phyloP scores from a whole-genome alignment of 2,113 vertebrate species.

The Ploceus nigricollis region DNA sequence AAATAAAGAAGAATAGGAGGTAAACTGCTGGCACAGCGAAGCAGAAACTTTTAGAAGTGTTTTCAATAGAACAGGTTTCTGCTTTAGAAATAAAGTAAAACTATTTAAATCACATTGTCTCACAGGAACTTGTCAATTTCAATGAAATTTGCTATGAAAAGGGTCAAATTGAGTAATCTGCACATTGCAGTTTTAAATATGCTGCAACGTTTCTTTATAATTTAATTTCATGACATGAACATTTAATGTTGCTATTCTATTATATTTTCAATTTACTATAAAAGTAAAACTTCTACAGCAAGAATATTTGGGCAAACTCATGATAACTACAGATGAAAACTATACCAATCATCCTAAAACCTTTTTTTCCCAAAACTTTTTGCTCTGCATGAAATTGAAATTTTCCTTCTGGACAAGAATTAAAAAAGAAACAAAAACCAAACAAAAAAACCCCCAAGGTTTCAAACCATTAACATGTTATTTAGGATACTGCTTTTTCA shows the following conservation, averaged over 20 bases:
- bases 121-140: not conserved
- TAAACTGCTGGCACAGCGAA: not conserved
- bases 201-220: not conserved
- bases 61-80: not conserved
- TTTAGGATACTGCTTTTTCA: not conserved
- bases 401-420: not conserved
- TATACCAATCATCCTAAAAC: not conserved
- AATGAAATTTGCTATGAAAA: not conserved
- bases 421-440: not conserved
- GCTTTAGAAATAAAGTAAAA: not conserved
- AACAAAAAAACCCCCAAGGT: fast-evolving
- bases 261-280: not conserved
- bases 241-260: not conserved
- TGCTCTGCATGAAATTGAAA: not conserved
- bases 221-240: not conserved
- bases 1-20: not conserved
- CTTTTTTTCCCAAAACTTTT: not conserved
- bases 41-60: not conserved
- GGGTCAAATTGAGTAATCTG: not conserved
- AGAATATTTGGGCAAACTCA: not conserved
- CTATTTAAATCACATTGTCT: not conserved
- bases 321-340: not conserved
- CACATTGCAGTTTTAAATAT: not conserved
- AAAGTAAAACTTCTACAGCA: not conserved
- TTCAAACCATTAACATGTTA: not conserved